Base-by-base conservation (phyloP, 1,140 invertebrate genomes). In the Mya arenaria region DNA sequence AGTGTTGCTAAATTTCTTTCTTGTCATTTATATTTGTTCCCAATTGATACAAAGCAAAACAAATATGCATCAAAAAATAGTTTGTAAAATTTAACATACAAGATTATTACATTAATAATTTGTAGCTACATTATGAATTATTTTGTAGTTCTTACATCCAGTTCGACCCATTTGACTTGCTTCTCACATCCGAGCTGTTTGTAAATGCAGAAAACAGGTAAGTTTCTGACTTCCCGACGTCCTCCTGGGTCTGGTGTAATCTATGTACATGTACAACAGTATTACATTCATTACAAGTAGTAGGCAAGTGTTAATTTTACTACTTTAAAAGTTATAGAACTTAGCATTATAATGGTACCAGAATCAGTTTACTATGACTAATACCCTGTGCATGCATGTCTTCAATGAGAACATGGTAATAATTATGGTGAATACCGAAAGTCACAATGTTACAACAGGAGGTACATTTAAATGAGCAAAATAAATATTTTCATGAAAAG, bases 221-320 rank as follows among this genome's bases (percentile, higher is more conserved):
- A 39, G 37, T 77, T 66, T 55, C 62, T 77, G 17, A 77, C 34
- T 44, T 77, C 74, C 48, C 62, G 13, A 6, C 74, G 37, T 10
- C 74, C 62, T 52, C 74, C 55, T 30, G 74, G 74, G 37, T 77
- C 74, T 19, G 39, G 60, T 23, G 62, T 66, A 28, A 77, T 77
- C 74, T 77, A 55, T 17, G 25, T 17, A n/a, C 19, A 44, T 10
- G 41, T 44, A 19, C 10, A 44, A 52, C 25, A 17, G 17, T n/a
- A n/a, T n/a, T n/a, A n/a, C n/a, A n/a, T n/a, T n/a, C n/a, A n/a
- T n/a, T n/a, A n/a, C n/a, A n/a, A n/a, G n/a, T n/a, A n/a, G n/a
- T n/a, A n/a, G n/a, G n/a, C n/a, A n/a, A n/a, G n/a, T n/a, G n/a
- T n/a, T n/a, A n/a, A n/a, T n/a, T n/a, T n/a, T n/a, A n/a, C n/a